Evolutionary conservation across 2,797 vertebrate species (phyloP).

Genomic region (Peromyscus aztecus): DNA sequence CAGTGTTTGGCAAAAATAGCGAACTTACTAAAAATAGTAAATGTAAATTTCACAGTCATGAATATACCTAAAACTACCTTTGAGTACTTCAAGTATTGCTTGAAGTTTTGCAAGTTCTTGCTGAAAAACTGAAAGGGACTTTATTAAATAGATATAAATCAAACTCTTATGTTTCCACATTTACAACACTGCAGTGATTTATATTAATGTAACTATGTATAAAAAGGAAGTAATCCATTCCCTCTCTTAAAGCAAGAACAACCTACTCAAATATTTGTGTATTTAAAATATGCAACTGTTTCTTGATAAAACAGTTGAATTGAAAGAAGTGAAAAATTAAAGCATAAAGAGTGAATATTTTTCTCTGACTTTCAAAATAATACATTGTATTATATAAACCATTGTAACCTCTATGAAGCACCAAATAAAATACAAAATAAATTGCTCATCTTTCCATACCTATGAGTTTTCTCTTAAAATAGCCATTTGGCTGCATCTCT

Average conservation of each 20-base stretch:
- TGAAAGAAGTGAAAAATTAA: constrained; percentile 44
- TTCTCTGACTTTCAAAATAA: constrained; percentile 57
- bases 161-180: neutral
- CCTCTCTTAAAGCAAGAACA: constrained; percentile 58
- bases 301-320: constrained; percentile 35
- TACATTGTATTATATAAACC: neutral
- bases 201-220: neutral
- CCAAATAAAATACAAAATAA: constrained; percentile 67
- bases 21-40: fast-evolving
- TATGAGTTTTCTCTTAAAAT: constrained; percentile 66
- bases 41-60: neutral
- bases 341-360: constrained; percentile 45
- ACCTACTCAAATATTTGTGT: constrained; percentile 5
- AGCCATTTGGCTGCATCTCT: constrained; percentile 68
- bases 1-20: neutral
- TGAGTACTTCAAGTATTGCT: neutral
- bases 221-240: constrained; percentile 16
- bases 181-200: constrained; percentile 19
- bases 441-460: constrained; percentile 53
- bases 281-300: neutral
- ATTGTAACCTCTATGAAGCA: constrained; percentile 15
- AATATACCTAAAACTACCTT: neutral
- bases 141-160: constrained; percentile 22
- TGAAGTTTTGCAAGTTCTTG: neutral
- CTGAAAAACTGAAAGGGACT: neutral